phyloP scores from a whole-genome alignment of 1,140 invertebrate genomes.

The Pantala flavescens region DNA sequence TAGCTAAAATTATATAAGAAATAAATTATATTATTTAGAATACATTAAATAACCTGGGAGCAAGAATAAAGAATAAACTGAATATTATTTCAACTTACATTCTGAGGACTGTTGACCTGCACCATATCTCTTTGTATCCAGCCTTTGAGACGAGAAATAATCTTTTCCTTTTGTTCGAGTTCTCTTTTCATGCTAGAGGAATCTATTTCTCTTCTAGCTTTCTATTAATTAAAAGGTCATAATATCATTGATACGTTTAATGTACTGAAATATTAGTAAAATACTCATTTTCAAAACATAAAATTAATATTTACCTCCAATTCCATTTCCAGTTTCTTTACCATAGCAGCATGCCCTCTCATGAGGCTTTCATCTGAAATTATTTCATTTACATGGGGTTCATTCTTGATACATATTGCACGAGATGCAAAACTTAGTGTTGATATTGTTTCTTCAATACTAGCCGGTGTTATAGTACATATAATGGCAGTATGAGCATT shows the following conservation, averaged over 20 bases:
- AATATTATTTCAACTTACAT: background rate
- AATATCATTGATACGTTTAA: no score
- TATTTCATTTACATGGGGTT: constrained; percentile 91
- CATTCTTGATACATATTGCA: constrained; percentile 93
- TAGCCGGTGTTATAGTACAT: constrained; percentile 63
- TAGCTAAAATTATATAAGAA: no score
- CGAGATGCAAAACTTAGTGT: constrained; percentile 86
- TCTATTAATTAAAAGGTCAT: background rate
- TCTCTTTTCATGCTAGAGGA: background rate
- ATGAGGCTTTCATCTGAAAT: constrained; percentile 62
- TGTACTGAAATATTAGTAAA: no score
- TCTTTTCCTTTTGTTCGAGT: background rate
- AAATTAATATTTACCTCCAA: background rate
- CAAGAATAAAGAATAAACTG: no score
- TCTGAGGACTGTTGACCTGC: background rate
- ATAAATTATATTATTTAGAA: no score
- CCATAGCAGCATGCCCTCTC: background rate
- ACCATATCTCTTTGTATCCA: background rate
- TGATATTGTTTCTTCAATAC: constrained; percentile 81
- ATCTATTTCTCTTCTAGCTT: background rate
- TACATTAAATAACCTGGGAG: no score
- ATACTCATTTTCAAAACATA: background rate
- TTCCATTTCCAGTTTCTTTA: background rate
- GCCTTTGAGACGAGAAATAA: background rate
- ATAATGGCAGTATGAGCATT: constrained; percentile 83